Conservation (phyloP, 2,888 invertebrate genomes). For the Nymphalis c-album region DNA sequence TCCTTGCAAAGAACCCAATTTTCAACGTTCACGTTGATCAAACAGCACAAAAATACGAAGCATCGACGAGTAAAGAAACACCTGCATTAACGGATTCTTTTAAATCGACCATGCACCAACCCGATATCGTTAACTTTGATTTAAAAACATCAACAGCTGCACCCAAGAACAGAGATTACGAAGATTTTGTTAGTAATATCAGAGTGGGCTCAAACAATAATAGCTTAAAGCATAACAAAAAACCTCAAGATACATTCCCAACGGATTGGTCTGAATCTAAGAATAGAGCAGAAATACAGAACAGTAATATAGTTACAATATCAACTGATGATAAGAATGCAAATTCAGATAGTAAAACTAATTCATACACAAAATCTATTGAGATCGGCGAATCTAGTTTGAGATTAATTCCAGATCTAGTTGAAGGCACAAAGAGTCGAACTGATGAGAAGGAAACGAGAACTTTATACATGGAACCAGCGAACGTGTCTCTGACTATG, state of each 20-base stretch:
- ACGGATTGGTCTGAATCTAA: constrained; percentile 67
- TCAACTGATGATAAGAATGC: constrained; percentile 65
- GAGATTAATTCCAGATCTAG: constrained; percentile 69
- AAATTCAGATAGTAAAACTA: constrained; percentile 60
- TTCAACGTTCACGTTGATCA: constrained; percentile 74
- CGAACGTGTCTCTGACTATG: constrained; percentile 71
- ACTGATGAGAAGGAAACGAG: constrained; percentile 64
- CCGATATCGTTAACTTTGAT: constrained; percentile 77
- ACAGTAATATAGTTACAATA: constrained; percentile 73
- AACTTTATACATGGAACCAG: constrained; percentile 75
- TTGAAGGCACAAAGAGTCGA: constrained; percentile 68
- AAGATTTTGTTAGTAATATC: constrained; percentile 77
- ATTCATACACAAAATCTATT: constrained; percentile 76
- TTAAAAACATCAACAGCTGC: constrained; percentile 57
- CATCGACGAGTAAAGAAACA: constrained; percentile 59
- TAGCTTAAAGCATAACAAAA: constrained; percentile 66
- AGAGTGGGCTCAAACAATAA: constrained; percentile 75
- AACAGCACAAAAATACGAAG: constrained; percentile 56
- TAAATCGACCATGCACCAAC: constrained; percentile 74
- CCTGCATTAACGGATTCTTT: constrained; percentile 66
- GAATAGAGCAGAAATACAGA: constrained; percentile 46
- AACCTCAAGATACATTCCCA: constrained; percentile 55
- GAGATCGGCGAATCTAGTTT: constrained; percentile 71
- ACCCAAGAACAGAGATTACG: constrained; percentile 62
- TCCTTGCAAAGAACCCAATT: constrained; percentile 77